Conservation (phyloP, 2,888 invertebrate genomes). For the Tipula confusa region DNA sequence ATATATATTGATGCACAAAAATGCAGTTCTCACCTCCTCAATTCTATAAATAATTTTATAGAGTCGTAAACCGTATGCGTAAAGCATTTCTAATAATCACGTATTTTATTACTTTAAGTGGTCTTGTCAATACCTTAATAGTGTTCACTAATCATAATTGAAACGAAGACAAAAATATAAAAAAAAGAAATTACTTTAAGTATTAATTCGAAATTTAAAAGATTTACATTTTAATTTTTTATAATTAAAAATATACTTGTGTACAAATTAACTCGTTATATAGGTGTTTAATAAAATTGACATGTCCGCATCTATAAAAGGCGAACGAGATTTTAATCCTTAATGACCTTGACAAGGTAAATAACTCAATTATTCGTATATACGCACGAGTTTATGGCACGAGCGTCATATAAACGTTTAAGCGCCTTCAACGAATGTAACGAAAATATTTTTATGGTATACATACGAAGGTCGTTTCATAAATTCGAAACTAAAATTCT, state of each 20-base stretch:
- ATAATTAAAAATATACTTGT: not conserved
- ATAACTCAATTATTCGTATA: not conserved
- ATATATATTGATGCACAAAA: too few relatives aligned
- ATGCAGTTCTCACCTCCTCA: too few relatives aligned
- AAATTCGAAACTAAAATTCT: too few relatives aligned
- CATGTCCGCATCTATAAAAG: not conserved
- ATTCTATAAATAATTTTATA: too few relatives aligned
- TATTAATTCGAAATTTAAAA: not conserved
- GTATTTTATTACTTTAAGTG: not conserved
- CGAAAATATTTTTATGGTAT: not conserved
- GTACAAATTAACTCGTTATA: not conserved
- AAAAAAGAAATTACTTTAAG: not conserved
- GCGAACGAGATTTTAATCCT: not conserved
- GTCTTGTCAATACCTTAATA: not conserved
- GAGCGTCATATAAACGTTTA: not conserved
- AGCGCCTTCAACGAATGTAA: not conserved
- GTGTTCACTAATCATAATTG: not conserved
- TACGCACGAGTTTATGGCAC: not conserved
- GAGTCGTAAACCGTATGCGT: not conserved
- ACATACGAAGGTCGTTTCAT: too few relatives aligned
- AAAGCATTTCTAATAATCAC: not conserved
- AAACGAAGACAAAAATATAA: not conserved
- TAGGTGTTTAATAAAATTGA: not conserved
- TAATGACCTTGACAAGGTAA: not conserved
- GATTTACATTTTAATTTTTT: not conserved